Evolutionary conservation across 2,797 vertebrate genomes (phyloP).

Genomic region (Dendrocincla fuliginosa): DNA sequence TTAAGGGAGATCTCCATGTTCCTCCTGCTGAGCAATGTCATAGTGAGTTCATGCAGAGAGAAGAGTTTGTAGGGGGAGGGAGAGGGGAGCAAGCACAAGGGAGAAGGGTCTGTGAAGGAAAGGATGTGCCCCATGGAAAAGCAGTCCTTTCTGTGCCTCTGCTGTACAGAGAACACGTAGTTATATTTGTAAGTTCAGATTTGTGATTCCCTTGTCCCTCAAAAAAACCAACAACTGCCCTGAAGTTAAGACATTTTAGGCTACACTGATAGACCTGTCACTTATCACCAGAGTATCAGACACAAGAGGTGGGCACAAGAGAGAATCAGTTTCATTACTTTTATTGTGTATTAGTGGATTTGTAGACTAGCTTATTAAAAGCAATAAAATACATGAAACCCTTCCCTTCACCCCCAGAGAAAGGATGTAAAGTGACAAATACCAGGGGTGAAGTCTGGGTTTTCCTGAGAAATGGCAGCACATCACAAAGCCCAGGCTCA

Average conservation of each 20-base stretch:
- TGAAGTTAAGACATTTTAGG: background rate
- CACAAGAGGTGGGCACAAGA: background rate
- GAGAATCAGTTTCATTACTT: background rate
- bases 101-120: background rate
- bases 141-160: background rate
- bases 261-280: background rate
- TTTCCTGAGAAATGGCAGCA: background rate
- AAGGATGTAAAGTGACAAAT: background rate
- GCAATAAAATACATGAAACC: background rate
- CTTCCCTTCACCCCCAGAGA: background rate
- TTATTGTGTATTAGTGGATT: background rate
- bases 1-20: slow-evolving; percentile 90
- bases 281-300: background rate
- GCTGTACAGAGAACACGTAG: no score
- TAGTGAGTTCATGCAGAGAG: slow-evolving; percentile 80
- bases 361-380: background rate
- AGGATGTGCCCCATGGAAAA: background rate
- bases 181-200: background rate
- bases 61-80: background rate
- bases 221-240: background rate
- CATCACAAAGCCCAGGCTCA: background rate
- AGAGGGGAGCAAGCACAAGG: background rate
- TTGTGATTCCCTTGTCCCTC: background rate
- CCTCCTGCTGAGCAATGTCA: slow-evolving; percentile 87
- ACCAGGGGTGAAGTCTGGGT: background rate